phyloP scores from a whole-genome alignment of 2,113 vertebrate species.

The Loxodonta africana region DNA sequence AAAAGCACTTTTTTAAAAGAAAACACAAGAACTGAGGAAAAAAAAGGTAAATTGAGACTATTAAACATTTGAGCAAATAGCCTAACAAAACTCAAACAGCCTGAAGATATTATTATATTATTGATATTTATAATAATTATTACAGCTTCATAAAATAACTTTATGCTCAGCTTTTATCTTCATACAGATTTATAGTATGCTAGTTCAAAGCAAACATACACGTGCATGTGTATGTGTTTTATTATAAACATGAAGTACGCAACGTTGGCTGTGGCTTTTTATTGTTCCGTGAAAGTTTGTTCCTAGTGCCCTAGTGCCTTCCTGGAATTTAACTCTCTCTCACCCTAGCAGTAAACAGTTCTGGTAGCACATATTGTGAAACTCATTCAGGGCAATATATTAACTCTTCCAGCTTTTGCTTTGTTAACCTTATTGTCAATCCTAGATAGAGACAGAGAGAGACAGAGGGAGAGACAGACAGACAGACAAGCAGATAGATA shows the following conservation, averaged over 20 bases:
- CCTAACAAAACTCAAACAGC: neutral
- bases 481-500: too few relatives aligned
- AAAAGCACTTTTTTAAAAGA: neutral
- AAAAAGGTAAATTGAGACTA: neutral
- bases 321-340: neutral
- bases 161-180: conserved; percentile 50
- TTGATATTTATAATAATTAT: conserved; percentile 24
- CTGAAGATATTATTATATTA: neutral
- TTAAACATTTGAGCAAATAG: conserved; percentile 7
- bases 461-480: too few relatives aligned
- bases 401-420: neutral
- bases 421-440: neutral
- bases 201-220: neutral
- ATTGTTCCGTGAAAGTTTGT: neutral
- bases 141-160: conserved; percentile 32
- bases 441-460: too few relatives aligned
- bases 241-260: neutral
- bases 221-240: neutral
- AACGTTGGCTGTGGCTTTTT: neutral
- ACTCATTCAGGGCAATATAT: neutral
- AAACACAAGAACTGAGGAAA: neutral
- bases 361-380: neutral
- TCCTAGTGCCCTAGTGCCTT: neutral
- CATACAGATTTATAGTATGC: neutral
- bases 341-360: neutral